Base-by-base conservation (phyloP, 2,113 vertebrate genomes). In the Cettia cetti region DNA sequence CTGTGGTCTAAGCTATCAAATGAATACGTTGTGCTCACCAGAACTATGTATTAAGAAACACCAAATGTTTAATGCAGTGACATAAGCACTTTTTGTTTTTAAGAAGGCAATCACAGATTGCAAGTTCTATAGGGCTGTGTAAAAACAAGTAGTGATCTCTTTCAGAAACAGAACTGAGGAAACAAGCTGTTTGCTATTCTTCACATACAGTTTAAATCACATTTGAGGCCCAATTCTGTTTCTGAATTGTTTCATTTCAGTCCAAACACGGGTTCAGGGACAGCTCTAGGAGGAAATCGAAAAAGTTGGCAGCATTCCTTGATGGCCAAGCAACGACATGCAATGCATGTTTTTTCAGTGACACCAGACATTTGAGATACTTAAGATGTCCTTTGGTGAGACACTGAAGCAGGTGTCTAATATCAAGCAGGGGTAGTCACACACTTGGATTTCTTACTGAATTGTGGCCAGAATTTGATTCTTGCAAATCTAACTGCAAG, bases 91-190 rank as follows among this genome's bases (percentile, higher is more conserved):
- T 97, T 87, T 89, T 97, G 69, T 59, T 98, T 91, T 89, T 45
- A 94, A 98, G 98, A 98, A 98, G 98, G 99, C 99, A 99, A 99
- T 99, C 99, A 99, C 99, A 98, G 99, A 99, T 98, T 99, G 99
- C 99, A 99, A 98, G 98, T 97, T 95, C 95, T 96, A 86, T 90
- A 97, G 97, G 98, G 97, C 90, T 96, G 97, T 88, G 74, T 85
- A 94, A 97, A 95, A 95, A 97, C 92, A 96, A 95, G 91, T 21
- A 82, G 93, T 63, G 95, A 94, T 82, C 92, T 74, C 93, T 90
- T 30, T 61, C 92, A 90, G 89, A 86, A 84, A 71, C 30, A 30
- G 42, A 92, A 33, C 52, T 47, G 57, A 92, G 59, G 90, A 78
- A 87, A 77, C 35, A 71, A 89, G 40, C 66, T 76, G 60, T 54